Percentiles rank a stretch among this genome's conserved stretches.
Evolutionary conservation across 2,797 vertebrate species (phyloP).

Genomic region (Poecile montanus): DNA sequence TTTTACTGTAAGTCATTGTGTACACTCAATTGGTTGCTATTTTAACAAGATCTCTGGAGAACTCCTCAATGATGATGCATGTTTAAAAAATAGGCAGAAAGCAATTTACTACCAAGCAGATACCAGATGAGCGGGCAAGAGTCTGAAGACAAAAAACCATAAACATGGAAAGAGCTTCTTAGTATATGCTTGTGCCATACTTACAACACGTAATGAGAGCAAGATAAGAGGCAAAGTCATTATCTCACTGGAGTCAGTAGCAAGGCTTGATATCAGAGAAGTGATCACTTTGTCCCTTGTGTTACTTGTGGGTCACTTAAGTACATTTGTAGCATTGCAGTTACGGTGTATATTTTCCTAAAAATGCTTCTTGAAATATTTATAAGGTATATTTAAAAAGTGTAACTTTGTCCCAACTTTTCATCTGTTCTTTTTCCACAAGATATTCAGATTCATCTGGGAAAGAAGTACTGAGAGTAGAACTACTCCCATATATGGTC

Average conservation of each 20-base stretch:
- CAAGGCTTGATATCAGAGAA: neutral
- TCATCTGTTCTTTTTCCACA: neutral
- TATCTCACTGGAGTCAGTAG: neutral
- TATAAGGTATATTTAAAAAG: neutral
- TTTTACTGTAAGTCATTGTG: conserved; percentile 48
- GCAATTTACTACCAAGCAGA: conserved; percentile 13
- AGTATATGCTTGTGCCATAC: neutral
- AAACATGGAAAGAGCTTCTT: neutral
- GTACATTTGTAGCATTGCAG: neutral
- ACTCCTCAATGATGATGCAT: conserved; percentile 39
- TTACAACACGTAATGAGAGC: neutral
- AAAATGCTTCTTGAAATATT: neutral
- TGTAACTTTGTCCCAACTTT: neutral
- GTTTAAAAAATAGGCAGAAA: conserved; percentile 46
- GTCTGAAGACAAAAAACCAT: neutral
- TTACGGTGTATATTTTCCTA: neutral
- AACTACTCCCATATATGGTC: neutral
- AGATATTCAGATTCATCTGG: neutral
- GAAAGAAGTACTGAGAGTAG: neutral
- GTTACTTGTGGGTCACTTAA: neutral
- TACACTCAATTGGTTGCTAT: conserved; percentile 62
- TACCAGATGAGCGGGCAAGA: neutral
- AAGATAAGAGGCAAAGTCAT: neutral
- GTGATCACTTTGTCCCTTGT: neutral
- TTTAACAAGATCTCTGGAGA: conserved; percentile 78